phyloP scores from a whole-genome alignment of 2,888 invertebrate genomes.

The Drosophila ezoana region DNA sequence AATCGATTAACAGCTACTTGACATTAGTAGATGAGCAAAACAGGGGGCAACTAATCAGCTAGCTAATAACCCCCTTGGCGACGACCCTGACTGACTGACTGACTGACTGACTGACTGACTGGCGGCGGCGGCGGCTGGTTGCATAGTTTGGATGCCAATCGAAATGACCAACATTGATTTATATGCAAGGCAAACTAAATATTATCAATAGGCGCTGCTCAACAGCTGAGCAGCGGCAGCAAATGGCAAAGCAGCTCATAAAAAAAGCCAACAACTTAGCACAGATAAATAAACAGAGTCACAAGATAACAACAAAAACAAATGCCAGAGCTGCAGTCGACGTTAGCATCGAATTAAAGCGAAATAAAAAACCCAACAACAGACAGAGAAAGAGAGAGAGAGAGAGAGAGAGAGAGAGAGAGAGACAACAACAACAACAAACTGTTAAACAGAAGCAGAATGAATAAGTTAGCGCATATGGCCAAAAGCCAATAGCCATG shows the following conservation, averaged over 20 bases:
- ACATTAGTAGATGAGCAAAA: slow-evolving; percentile 1
- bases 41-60: background rate
- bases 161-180: slow-evolving; percentile 77
- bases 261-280: slow-evolving; percentile 54
- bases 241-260: slow-evolving; percentile 50
- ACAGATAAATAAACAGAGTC: slow-evolving; percentile 60
- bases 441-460: slow-evolving; percentile 61
- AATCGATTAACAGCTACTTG: slow-evolving; percentile 9
- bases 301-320: slow-evolving; percentile 54
- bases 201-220: slow-evolving; percentile 73
- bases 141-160: slow-evolving; percentile 74
- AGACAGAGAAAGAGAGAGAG: slow-evolving; percentile 16
- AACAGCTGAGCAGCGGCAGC: slow-evolving; percentile 33
- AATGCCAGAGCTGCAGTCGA: slow-evolving; percentile 63
- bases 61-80: slow-evolving; percentile 41
- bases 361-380: slow-evolving; percentile 32
- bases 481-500: slow-evolving; percentile 40
- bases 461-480: slow-evolving; percentile 53
- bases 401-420: slow-evolving; percentile 1
- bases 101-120: slow-evolving; percentile 3
- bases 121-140: slow-evolving; percentile 37
- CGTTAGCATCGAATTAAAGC: slow-evolving; percentile 51
- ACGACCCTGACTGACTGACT: slow-evolving; percentile 45
- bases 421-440: slow-evolving; percentile 34
- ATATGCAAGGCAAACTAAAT: slow-evolving; percentile 78